Percentiles rank a stretch among this genome's conserved stretches.
Conservation (phyloP, 1,140 invertebrate species). For the Apis laboriosa region DNA sequence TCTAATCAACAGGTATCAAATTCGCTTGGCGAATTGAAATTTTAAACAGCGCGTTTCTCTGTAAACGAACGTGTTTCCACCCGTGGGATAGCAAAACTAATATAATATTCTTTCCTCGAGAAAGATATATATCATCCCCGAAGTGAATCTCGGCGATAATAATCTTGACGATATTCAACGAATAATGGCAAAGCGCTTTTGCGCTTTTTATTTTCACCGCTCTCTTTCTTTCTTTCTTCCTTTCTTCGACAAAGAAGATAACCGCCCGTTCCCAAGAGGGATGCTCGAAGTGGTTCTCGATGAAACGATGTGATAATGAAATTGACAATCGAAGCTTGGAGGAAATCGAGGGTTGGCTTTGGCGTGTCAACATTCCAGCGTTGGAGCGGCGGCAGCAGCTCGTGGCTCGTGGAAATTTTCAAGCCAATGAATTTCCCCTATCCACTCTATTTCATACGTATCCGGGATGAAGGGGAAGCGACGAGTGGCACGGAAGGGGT, state of each 20-base stretch:
- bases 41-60: slow-evolving; percentile 1
- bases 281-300: too few relatives aligned
- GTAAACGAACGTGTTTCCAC: not conserved
- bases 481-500: not conserved
- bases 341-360: not conserved
- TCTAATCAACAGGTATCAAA: slow-evolving; percentile 58
- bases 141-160: too few relatives aligned
- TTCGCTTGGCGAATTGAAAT: slow-evolving; percentile 37
- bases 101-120: too few relatives aligned
- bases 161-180: too few relatives aligned
- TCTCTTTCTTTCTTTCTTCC: too few relatives aligned
- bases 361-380: not conserved
- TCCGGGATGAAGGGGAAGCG: not conserved
- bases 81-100: not conserved
- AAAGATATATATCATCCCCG: too few relatives aligned
- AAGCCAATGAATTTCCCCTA: slow-evolving; percentile 37
- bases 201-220: too few relatives aligned
- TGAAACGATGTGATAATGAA: too few relatives aligned
- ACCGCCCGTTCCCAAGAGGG: too few relatives aligned
- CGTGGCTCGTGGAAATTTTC: slow-evolving; percentile 19
- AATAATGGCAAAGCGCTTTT: too few relatives aligned
- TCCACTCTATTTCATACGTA: slow-evolving; percentile 4
- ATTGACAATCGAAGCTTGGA: too few relatives aligned
- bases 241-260: too few relatives aligned
- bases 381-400: not conserved